Evolutionary conservation across 1,140 invertebrate species (phyloP).

Genomic region (Bradynema listronoti): DNA sequence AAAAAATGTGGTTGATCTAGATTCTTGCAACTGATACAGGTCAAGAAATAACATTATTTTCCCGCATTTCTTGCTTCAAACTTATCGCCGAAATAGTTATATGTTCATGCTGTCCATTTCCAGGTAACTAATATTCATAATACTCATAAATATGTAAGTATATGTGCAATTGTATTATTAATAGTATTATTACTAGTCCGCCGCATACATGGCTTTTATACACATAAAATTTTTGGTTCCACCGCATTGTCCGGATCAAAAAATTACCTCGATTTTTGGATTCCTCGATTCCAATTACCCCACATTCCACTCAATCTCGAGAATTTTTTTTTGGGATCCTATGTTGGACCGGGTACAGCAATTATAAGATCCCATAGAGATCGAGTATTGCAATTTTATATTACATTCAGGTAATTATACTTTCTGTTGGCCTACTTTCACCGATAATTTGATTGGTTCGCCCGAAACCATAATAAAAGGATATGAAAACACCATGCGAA

Average conservation of each 20-base stretch:
- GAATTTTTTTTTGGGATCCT: too few relatives aligned
- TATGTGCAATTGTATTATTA: neutral
- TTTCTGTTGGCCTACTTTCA: conserved; percentile 2
- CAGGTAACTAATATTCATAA: conserved; percentile 21
- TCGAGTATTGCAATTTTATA: neutral
- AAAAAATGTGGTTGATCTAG: conserved; percentile 22
- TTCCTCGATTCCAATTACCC: too few relatives aligned
- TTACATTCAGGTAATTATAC: conserved; percentile 6
- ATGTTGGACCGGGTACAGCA: too few relatives aligned
- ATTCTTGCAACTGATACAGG: conserved; percentile 49
- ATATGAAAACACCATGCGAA: neutral
- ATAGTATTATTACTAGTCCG: neutral
- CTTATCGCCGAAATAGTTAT: conserved; percentile 41
- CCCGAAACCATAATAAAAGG: too few relatives aligned
- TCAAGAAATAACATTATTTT: conserved; percentile 28
- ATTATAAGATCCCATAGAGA: neutral
- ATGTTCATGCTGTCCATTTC: conserved; percentile 49
- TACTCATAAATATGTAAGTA: conserved; percentile 15
- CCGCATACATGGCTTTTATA: neutral
- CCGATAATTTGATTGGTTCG: neutral
- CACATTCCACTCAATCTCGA: too few relatives aligned
- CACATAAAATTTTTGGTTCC: too few relatives aligned
- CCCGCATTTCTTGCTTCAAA: conserved; percentile 32
- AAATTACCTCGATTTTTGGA: too few relatives aligned
- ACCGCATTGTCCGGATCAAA: too few relatives aligned